A percentile compares a stretch with the other conserved stretches of the same genome.
Evolutionary conservation across 2,797 vertebrate genomes (phyloP).

Genomic region (Agapornis canus): DNA sequence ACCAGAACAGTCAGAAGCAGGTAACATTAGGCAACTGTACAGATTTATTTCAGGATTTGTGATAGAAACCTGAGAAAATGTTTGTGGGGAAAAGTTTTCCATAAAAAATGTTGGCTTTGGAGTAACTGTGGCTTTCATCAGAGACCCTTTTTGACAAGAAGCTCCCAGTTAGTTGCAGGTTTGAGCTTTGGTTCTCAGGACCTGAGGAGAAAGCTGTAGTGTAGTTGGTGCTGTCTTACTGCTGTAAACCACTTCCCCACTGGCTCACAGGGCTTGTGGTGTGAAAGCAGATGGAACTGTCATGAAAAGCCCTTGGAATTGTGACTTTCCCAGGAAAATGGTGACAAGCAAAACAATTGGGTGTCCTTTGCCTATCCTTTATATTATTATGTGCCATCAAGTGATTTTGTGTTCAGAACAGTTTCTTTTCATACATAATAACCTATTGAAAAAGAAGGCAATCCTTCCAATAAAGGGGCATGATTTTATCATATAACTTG

Average conservation of each 20-base stretch:
- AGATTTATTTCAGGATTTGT: neutral
- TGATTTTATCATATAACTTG: neutral
- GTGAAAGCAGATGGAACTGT: neutral
- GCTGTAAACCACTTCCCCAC: neutral
- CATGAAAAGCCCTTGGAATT: neutral
- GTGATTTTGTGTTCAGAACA: neutral
- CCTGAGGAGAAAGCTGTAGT: neutral
- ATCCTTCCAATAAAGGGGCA: neutral
- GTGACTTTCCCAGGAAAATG: neutral
- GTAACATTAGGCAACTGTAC: neutral
- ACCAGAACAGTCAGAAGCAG: neutral
- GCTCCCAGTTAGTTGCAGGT: neutral
- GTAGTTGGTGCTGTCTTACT: rapidly evolving
- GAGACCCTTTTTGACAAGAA: neutral
- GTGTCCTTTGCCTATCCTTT: neutral
- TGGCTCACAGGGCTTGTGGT: neutral
- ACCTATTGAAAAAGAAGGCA: neutral
- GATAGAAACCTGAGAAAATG: neutral
- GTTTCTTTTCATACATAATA: neutral
- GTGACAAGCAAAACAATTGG: neutral
- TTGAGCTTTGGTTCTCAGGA: neutral
- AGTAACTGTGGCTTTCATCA: neutral
- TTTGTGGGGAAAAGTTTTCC: neutral
- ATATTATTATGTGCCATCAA: neutral
- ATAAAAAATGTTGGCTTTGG: neutral